A percentile compares a stretch with the other conserved stretches of the same genome.
Conservation (phyloP, 2,888 invertebrate genomes). For the Dermolepida albohirtum region DNA sequence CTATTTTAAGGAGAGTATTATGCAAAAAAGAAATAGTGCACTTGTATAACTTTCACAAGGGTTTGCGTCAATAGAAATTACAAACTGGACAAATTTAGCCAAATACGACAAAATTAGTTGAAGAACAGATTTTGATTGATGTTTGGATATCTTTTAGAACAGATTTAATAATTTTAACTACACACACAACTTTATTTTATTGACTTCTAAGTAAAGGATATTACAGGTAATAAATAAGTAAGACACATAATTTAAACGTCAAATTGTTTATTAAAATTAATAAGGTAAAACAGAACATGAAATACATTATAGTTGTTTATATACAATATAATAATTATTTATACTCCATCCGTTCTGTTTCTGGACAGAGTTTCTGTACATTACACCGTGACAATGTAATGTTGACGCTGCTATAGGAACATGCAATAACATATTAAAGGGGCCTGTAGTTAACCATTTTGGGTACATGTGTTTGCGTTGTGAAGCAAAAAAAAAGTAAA, state of each 20-base stretch:
- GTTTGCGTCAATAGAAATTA: no score
- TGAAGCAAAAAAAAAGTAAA: constrained; percentile 10
- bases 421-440: constrained; percentile 48
- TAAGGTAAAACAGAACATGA: constrained; percentile 67
- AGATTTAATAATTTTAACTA: no score
- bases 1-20: no score
- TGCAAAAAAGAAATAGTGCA: no score
- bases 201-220: no score
- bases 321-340: constrained; percentile 61
- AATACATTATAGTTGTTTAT: constrained; percentile 65
- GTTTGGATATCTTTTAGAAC: no score
- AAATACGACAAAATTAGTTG: no score
- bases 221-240: constrained; percentile 24
- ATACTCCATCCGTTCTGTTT: constrained; percentile 57
- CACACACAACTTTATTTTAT: no score
- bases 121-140: no score
- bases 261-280: constrained; percentile 67
- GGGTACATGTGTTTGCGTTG: background rate
- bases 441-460: constrained; percentile 13
- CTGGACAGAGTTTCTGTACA: constrained; percentile 54
- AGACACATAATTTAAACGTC: constrained; percentile 58
- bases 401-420: constrained; percentile 58
- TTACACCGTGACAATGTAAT: constrained; percentile 63
- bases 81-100: no score
- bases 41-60: no score